A percentile compares a stretch with the other conserved stretches of the same genome.
Conservation (phyloP, 2,888 invertebrate species). For the Tenthredo notha region DNA sequence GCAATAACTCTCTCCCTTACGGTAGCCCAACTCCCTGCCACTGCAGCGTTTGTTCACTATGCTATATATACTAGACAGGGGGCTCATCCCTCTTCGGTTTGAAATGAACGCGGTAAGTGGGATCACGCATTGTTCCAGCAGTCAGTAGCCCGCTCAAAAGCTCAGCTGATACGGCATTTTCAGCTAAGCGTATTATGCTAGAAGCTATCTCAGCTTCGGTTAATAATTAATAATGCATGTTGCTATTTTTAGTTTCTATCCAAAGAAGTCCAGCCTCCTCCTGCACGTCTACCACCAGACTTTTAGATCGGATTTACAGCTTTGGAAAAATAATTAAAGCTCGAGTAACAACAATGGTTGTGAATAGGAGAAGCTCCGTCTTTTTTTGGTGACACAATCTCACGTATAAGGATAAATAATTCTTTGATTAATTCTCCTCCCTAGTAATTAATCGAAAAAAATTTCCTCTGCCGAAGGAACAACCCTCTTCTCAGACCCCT, state of each 20-base stretch:
- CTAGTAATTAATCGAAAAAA: neutral
- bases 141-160: constrained; percentile 32
- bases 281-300: neutral
- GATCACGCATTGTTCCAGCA: constrained; percentile 48
- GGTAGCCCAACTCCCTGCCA: constrained; percentile 2
- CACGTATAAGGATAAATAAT: neutral
- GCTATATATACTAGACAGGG: neutral
- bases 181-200: constrained; percentile 39
- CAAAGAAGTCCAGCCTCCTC: neutral
- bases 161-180: constrained; percentile 51
- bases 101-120: constrained; percentile 52
- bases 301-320: neutral
- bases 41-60: constrained; percentile 21
- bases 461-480: neutral
- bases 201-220: constrained; percentile 36
- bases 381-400: neutral
- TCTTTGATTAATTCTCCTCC: neutral
- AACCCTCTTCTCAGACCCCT: neutral
- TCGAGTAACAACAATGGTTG: neutral
- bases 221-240: constrained; percentile 35
- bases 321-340: neutral
- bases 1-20: constrained; percentile 47
- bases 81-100: constrained; percentile 41
- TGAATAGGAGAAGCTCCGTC: neutral
- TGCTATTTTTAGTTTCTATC: neutral